Base-by-base conservation (phyloP, 2,113 vertebrate species). In the Leiothrix lutea region DNA sequence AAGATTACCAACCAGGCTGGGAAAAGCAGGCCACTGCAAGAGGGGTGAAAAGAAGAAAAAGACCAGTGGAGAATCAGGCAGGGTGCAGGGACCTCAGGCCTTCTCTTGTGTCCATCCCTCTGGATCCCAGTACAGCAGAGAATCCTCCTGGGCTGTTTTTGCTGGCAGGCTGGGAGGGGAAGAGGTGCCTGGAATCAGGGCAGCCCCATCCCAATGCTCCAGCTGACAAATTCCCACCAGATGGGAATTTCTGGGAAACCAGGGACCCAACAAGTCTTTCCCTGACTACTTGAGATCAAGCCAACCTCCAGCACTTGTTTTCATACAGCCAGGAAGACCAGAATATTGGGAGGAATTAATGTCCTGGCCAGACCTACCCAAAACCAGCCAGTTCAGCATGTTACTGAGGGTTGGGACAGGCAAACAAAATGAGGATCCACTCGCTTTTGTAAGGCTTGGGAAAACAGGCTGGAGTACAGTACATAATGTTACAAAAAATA, bases 401-500 rank as follows among this genome's bases (percentile, higher is more conserved):
- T 81, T 51, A 35, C 35, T 35, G 64, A 85, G 65, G 48, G 48
- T 20, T 67, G 57, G 78, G 74, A 56, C 57, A 79, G 48, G 48
- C 61, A 93, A 93, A 93, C 70, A 92, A 81, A 60, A 21, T 65
- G 88, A 90, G 0, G 7, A 72, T 82, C 86, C 29, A 42, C 58
- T 77, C 0, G 2, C 57, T 96, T 92, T 69, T 80, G 71, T 72
- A 83, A 95, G 61, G 80, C 67, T 90, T 92, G 71, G 51, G 93
- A 72, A 88, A 88, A 94, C 79, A 86, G 67, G n/a, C 74, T 90
- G 58, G 33, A 88, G 67, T 72, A 80, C 61, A 96, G 93, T 77
- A 92, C 79, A 53, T 56, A 38, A 93, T 25, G n/a, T 83, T 84
- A 89, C 64, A 48, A 62, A 84, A 88, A 74, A 22, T 40, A 77